Evolutionary conservation across 2,113 vertebrate species (phyloP), one percentile per base, ranked within the genome.

Genomic region (Istiophorus platypterus): DNA sequence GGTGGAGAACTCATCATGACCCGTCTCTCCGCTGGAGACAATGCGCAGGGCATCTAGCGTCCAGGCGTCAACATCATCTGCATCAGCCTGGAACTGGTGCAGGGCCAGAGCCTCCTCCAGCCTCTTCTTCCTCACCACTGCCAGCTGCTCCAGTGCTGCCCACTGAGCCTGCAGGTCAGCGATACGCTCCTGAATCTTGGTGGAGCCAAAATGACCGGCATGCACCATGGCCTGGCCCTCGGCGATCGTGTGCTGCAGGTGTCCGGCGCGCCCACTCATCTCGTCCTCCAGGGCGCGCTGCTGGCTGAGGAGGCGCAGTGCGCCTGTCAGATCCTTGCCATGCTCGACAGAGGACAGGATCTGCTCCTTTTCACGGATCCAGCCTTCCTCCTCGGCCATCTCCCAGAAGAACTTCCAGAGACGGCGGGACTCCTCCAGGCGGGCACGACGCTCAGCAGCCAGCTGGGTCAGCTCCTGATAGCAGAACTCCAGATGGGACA

Each of bases 371-470:
- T 99, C 98, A 3, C 97, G 94, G 80, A 99, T 98, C 98, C 98
- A 99, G 78, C 97, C 96, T 80, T 99, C 98, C 76, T 99, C 97
- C 88, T 99, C 98, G 0, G 97, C 97, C 98, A 99, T 98, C 88
- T 99, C 98, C 98, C 97, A 99, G 94, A 99, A 98, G 92, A 99
- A 99, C 80, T 97, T 98, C 98, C 98, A 99, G 76, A 99, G 97
- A 49, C 97, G 97, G 0, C 98, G 96, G 1, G 97, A 99, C 85
- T 99, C 98, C 85, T 99, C 98, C 29, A 99, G 91, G 20, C 96
- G 96, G 1, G 96, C 96, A 0, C 96, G 94, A 7, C 98, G 97
- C 91, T 98, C 98, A 0, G 96, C 96, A 0, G 98, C 96, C 2
- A 99, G 94, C 93, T 99, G 97, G 80, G 95, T 97, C 56, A 99